Evolutionary conservation across 2,113 vertebrate genomes (phyloP).

Genomic region (Vimba vimba): DNA sequence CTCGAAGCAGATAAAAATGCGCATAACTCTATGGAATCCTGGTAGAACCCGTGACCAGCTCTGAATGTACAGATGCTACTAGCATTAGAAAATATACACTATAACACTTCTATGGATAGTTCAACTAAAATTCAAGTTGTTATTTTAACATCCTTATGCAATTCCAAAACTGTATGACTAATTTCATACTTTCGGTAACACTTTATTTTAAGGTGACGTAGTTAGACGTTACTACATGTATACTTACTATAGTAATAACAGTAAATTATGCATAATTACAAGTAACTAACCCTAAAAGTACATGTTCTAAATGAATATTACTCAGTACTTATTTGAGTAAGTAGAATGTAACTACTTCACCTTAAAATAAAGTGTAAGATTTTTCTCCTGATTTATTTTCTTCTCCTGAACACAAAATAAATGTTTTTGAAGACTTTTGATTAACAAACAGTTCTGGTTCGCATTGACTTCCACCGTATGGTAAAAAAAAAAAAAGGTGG

Average conservation of each 20-base stretch:
- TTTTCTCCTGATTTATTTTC: no score
- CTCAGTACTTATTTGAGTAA: no score
- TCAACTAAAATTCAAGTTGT: neutral
- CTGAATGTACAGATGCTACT: conserved; percentile 1
- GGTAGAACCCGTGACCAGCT: neutral
- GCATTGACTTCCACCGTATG: neutral
- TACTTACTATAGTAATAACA: no score
- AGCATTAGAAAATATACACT: neutral
- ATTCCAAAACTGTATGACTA: neutral
- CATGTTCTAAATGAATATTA: no score
- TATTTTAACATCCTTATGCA: neutral
- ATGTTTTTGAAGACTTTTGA: neutral
- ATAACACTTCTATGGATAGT: neutral
- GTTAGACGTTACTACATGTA: no score
- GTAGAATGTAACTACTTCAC: no score
- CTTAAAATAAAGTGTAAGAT: no score
- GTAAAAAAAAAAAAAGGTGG: no score
- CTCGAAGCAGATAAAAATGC: conserved; percentile 59
- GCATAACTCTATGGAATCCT: conserved; percentile 23
- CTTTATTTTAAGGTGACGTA: no score
- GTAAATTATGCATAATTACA: no score
- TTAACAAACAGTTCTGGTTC: neutral
- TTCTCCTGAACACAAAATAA: neutral
- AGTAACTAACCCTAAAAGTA: no score
- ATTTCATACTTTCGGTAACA: neutral